These are phyloP conservation scores for Panzeria rudis DNA, from an alignment of 2,888 invertebrate genomes.

Conservation along the genomic window DNA sequence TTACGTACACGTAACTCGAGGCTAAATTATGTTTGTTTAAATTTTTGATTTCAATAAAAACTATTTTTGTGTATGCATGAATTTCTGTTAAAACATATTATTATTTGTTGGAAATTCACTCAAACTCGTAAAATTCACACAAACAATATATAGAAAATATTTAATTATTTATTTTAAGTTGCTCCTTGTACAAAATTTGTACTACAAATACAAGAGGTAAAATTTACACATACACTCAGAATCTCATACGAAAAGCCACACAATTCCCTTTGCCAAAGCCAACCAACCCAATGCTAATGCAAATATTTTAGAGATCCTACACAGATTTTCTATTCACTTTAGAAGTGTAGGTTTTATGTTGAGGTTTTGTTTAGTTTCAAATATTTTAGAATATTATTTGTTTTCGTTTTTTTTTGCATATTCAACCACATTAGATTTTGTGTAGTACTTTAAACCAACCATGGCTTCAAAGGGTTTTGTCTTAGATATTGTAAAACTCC, in stretches of 20 bases:
- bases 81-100: conserved; percentile 33
- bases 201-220: conserved; percentile 20
- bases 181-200: conserved; percentile 20
- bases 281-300: conserved; percentile 26
- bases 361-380: conserved; percentile 63
- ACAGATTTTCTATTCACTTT: conserved; percentile 29
- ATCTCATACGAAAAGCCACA: conserved; percentile 12
- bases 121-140: conserved; percentile 9
- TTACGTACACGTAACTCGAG: conserved; percentile 14
- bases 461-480: conserved; percentile 70
- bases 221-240: background rate
- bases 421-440: conserved; percentile 58
- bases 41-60: conserved; percentile 66
- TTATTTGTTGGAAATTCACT: conserved; percentile 10
- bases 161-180: conserved; percentile 59
- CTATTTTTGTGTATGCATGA: conserved; percentile 40
- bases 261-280: conserved; percentile 9
- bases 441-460: conserved; percentile 45
- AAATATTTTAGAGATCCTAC: conserved; percentile 47
- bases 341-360: conserved; percentile 46
- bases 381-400: conserved; percentile 61
- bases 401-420: background rate
- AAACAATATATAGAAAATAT: no score
- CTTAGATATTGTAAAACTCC: conserved; percentile 57
- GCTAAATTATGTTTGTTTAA: conserved; percentile 52